Conservation (phyloP, 2,888 invertebrate genomes). For the Napeogenes sylphis region DNA sequence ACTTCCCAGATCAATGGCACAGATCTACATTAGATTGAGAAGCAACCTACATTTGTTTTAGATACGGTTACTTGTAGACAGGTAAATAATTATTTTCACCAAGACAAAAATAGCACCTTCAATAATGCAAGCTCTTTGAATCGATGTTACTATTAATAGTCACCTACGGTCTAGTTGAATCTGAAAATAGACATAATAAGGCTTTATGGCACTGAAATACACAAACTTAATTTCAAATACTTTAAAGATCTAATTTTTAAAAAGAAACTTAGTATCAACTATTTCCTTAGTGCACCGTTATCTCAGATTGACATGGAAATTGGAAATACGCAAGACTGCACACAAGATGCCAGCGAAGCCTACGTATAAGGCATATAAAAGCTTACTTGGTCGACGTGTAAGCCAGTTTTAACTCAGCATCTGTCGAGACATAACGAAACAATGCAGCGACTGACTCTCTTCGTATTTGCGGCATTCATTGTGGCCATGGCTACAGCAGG, state of each 20-base stretch:
- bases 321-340: constrained; percentile 45
- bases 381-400: constrained; percentile 43
- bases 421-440: constrained; percentile 47
- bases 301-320: constrained; percentile 41
- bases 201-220: background rate
- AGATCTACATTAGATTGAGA: too few species aligned
- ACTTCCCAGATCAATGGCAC: too few species aligned
- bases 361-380: constrained; percentile 53
- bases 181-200: background rate
- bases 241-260: background rate
- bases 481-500: constrained; percentile 66
- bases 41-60: too few species aligned
- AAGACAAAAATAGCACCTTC: too few species aligned
- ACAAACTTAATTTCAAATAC: background rate
- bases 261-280: background rate
- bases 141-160: too few species aligned
- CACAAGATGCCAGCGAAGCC: constrained; percentile 37
- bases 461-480: constrained; percentile 53
- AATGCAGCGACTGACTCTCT: constrained; percentile 58
- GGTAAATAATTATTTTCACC: too few species aligned
- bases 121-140: too few species aligned
- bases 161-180: too few species aligned
- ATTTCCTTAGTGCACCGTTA: constrained; percentile 50
- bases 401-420: constrained; percentile 60
- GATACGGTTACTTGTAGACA: too few species aligned